These are phyloP conservation scores for Cryptotis parvus DNA, from an alignment of 2,113 vertebrate genomes.

Conservation along the genomic window DNA sequence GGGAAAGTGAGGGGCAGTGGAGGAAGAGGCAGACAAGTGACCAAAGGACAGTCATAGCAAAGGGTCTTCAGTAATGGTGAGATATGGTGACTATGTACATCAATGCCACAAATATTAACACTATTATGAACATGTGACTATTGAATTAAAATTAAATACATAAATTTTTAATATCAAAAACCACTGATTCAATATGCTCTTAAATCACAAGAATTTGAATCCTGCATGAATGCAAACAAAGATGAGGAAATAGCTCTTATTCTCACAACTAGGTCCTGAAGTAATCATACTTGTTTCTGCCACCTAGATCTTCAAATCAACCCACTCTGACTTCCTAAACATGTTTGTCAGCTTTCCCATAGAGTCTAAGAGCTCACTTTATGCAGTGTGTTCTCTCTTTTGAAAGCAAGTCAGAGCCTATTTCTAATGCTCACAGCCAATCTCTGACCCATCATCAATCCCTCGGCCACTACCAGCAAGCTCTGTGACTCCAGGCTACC, in stretches of 20 bases:
- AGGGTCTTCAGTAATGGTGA: no score
- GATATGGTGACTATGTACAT: no score
- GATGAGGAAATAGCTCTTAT: not conserved
- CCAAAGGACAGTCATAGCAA: no score
- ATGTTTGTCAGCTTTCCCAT: not conserved
- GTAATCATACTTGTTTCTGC: not conserved
- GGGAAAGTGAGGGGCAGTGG: no score
- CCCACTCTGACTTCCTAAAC: not conserved
- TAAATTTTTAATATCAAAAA: no score
- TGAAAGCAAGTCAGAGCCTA: not conserved
- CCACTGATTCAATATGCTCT: not conserved
- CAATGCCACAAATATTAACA: no score
- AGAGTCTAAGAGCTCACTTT: not conserved
- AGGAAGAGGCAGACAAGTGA: no score
- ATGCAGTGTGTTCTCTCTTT: not conserved
- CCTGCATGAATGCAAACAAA: not conserved
- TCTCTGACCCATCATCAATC: constrained; percentile 1
- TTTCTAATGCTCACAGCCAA: not conserved
- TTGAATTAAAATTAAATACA: no score
- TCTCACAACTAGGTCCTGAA: not conserved
- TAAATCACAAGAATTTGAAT: constrained; percentile 7
- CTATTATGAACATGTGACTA: no score
- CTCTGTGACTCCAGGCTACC: not conserved
- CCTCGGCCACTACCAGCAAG: not conserved
- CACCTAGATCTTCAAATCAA: not conserved